phyloP scores from a whole-genome alignment of 2,888 invertebrate genomes.

The Piscicola geometra region DNA sequence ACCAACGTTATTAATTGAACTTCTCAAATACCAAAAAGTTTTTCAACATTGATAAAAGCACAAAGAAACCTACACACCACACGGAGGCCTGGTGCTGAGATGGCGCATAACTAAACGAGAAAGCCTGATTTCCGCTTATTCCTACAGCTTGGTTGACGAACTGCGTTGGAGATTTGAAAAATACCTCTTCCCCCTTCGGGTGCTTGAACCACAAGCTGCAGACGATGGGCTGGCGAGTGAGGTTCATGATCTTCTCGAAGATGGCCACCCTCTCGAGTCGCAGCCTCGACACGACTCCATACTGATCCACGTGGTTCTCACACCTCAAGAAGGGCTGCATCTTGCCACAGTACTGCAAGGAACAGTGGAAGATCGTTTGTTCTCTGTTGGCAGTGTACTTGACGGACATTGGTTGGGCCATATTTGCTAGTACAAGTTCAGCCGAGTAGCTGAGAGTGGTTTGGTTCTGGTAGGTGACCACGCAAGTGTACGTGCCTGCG shows the following conservation, averaged over 20 bases:
- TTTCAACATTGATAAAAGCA: no score
- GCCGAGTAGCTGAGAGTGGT: slow-evolving; percentile 6
- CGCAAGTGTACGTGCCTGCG: slow-evolving; percentile 18
- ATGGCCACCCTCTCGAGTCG: not conserved
- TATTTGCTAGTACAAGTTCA: slow-evolving; percentile 5
- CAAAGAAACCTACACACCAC: no score
- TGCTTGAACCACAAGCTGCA: slow-evolving; percentile 25
- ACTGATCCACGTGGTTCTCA: not conserved
- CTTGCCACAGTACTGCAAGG: slow-evolving; percentile 15
- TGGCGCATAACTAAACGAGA: no score
- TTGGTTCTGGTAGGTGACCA: slow-evolving; percentile 8
- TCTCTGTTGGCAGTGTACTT: slow-evolving; percentile 5
- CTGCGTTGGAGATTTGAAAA: not conserved
- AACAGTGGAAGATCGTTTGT: not conserved
- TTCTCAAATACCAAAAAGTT: no score
- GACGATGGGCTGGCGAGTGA: not conserved
- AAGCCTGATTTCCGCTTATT: no score
- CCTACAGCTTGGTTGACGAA: no score
- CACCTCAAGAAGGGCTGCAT: slow-evolving; percentile 26
- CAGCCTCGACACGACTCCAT: not conserved
- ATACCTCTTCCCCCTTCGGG: not conserved
- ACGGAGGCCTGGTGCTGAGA: no score
- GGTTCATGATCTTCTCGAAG: slow-evolving; percentile 24
- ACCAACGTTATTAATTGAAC: no score
- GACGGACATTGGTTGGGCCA: slow-evolving; percentile 2